Evolutionary conservation across 2,113 vertebrate genomes (phyloP).

Genomic region (Albula glossodonta): DNA sequence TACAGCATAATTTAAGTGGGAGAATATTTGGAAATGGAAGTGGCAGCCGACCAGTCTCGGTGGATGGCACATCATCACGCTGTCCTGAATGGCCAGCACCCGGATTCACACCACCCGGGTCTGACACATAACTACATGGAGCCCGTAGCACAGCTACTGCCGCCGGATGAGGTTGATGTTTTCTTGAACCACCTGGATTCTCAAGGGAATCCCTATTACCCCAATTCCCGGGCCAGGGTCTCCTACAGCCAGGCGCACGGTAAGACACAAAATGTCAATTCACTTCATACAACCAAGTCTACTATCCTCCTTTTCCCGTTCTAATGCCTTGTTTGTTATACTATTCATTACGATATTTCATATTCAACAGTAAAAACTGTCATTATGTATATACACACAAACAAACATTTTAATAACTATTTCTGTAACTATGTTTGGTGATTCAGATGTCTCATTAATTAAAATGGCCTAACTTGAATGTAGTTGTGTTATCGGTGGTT

Average conservation of each 20-base stretch:
- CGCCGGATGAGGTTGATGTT: slow-evolving; percentile 98
- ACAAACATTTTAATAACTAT: too few relatives aligned
- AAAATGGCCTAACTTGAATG: not conserved
- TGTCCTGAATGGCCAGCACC: slow-evolving; percentile 94
- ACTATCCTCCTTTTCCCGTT: not conserved
- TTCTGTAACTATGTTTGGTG: too few relatives aligned
- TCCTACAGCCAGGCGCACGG: slow-evolving; percentile 98
- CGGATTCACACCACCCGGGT: slow-evolving; percentile 92
- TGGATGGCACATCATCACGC: slow-evolving; percentile 99
- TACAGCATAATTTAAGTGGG: slow-evolving; percentile 1
- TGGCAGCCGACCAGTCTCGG: slow-evolving; percentile 95
- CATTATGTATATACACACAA: too few relatives aligned
- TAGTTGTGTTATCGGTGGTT: not conserved
- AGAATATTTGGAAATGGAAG: slow-evolving; percentile 78
- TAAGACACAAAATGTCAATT: slow-evolving; percentile 55
- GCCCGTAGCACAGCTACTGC: slow-evolving; percentile 90
- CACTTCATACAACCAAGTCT: not conserved
- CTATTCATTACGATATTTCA: too few relatives aligned
- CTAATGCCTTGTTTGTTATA: too few relatives aligned
- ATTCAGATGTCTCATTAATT: not conserved
- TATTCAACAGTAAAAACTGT: too few relatives aligned
- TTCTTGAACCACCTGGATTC: slow-evolving; percentile 98
- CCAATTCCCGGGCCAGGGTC: slow-evolving; percentile 91
- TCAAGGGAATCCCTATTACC: slow-evolving; percentile 95
- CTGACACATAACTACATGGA: slow-evolving; percentile 98